Base-by-base conservation (phyloP, 2,113 vertebrate species). In the Rhineura floridana region DNA sequence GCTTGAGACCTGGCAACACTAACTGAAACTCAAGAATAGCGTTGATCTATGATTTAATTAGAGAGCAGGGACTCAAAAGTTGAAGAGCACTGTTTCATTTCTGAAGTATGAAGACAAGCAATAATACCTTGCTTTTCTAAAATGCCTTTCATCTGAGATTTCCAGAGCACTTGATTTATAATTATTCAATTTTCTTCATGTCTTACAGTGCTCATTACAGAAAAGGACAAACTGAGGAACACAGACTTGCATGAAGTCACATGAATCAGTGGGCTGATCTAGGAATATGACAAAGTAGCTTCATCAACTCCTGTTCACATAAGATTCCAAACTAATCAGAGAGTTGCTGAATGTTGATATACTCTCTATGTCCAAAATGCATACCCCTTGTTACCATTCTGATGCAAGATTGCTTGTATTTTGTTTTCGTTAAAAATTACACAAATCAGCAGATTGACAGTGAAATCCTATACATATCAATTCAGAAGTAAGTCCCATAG, bases 71-170 rank as follows among this genome's bases (percentile, higher is more conserved):
- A 85, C 76, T 89, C 69, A 84, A 83, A 83, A 23, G 84, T 39
- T 85, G 80, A 13, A 76, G 10, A 89, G 67, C n/a, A 70, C 48
- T 81, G 15, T 67, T 88, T 42, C 77, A 46, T 77, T 91, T 85
- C 76, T 23, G 81, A 81, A 81, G 52, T 75, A 52, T 36, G n/a
- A 73, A 73, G 48, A 62, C 65, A 72, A 85, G 67, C n/a, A 82
- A 76, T n/a, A 73, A 75, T 81, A 81, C n/a, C 65, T 52, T 75
- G 55, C 42, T 86, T 33, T 6, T 21, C 15, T 75, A 85, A 89
- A 67, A 70, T 86, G 69, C 78, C 82, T 89, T 84, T 89, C 82
- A 81, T 87, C 67, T 62, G 39, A 30, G 52, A 85, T 73, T 85
- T 77, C 78, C 83, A 73, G 36, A 81, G 72, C 28, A 76, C 46